A percentile compares a stretch with the other conserved stretches of the same genome.
Evolutionary conservation across 2,113 vertebrate genomes (phyloP).

Genomic region (Macaca mulatta): DNA sequence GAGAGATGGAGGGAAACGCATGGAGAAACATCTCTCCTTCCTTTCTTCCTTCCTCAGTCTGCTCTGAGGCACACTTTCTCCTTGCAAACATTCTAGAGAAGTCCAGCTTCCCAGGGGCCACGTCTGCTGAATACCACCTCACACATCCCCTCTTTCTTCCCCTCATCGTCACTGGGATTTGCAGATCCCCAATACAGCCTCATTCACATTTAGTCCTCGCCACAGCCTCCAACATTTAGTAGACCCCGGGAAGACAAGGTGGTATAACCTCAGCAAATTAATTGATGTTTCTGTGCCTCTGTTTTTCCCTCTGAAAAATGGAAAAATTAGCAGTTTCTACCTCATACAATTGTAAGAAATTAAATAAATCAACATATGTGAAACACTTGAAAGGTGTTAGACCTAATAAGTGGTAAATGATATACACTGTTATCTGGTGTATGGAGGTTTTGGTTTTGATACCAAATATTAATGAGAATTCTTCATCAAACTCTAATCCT

Average conservation of each 20-base stretch:
- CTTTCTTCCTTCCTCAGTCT: not conserved
- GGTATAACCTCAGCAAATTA: not conserved
- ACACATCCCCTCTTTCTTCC: not conserved
- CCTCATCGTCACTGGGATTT: not conserved
- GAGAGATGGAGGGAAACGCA: not conserved
- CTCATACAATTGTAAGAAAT: not conserved
- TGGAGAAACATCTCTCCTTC: no score
- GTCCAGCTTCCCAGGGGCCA: not conserved
- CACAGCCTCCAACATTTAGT: not conserved
- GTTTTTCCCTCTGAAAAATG: not conserved
- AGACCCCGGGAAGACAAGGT: not conserved
- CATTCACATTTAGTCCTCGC: not conserved
- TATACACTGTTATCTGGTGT: not conserved
- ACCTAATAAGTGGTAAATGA: not conserved
- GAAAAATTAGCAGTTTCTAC: not conserved
- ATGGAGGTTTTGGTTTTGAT: not conserved
- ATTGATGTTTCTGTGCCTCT: not conserved
- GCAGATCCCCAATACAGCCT: not conserved
- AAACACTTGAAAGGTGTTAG: not conserved
- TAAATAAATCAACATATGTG: not conserved
- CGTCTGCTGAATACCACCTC: not conserved
- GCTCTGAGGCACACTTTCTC: not conserved
- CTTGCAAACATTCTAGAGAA: not conserved
- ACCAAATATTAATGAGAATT: not conserved
- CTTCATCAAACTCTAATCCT: not conserved